Evolutionary conservation across 1,140 invertebrate species (phyloP).

Genomic region (Drosophila repleta): DNA sequence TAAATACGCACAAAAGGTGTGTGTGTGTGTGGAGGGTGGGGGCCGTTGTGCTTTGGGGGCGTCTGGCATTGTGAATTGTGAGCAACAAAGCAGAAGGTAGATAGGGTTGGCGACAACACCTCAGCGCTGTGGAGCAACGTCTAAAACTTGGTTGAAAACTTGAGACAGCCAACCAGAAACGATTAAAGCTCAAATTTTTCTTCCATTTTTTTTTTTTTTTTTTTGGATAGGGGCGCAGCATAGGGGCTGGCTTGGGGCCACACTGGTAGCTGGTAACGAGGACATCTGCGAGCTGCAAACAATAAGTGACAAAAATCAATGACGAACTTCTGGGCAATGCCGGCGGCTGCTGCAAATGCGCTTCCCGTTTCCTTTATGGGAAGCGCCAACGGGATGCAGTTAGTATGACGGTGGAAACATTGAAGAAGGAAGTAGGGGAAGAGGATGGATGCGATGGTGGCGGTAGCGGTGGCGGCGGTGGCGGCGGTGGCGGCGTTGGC

Average conservation of each 20-base stretch:
- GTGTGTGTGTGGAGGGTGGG: neutral
- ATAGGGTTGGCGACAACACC: neutral
- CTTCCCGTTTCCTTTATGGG: conserved; percentile 67
- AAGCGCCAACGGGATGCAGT: conserved; percentile 34
- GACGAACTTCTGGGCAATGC: conserved; percentile 47
- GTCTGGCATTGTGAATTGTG: conserved; percentile 5
- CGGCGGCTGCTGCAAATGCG: conserved; percentile 63
- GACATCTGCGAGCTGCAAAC: conserved; percentile 47
- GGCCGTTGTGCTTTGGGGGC: neutral
- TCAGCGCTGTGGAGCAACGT: conserved; percentile 11
- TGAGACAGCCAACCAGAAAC: conserved; percentile 26
- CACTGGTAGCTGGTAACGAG: conserved; percentile 19
- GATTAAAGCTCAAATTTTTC: conserved; percentile 22
- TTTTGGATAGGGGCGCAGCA: neutral
- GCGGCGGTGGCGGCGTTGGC: neutral
- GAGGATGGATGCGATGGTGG: neutral
- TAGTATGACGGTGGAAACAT: conserved; percentile 11
- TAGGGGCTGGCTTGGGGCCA: too few relatives aligned
- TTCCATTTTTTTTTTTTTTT: neutral
- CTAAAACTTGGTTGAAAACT: conserved; percentile 20
- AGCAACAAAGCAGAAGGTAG: neutral
- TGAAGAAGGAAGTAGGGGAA: neutral
- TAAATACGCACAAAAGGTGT: conserved; percentile 9
- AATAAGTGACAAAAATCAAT: conserved; percentile 75
- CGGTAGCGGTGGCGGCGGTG: neutral